Percentiles rank a stretch among this genome's conserved stretches.
phyloP scores from a whole-genome alignment of 2,888 invertebrate species.

The Agrochola macilenta region DNA sequence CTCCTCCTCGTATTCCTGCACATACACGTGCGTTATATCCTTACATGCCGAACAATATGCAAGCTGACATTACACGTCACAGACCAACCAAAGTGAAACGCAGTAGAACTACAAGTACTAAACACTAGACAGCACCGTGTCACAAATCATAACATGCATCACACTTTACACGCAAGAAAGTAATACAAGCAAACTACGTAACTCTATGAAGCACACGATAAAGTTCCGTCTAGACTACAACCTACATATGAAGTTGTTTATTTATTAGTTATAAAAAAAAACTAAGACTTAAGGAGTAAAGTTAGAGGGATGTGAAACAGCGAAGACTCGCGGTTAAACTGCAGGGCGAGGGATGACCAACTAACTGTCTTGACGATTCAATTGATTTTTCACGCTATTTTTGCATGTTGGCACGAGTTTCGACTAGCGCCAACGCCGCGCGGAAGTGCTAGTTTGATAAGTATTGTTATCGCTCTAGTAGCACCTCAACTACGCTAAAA shows the following conservation, averaged over 20 bases:
- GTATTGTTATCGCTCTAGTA: constrained; percentile 45
- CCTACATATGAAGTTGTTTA: constrained; percentile 50
- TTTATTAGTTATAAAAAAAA: constrained; percentile 38
- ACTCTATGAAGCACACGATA: constrained; percentile 55
- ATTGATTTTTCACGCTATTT: constrained; percentile 89
- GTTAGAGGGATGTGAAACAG: constrained; percentile 77
- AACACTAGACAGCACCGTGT: constrained; percentile 65
- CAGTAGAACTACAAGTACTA: constrained; percentile 39
- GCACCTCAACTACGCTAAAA: constrained; percentile 40
- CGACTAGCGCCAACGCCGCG: constrained; percentile 61
- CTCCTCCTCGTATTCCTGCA: constrained; percentile 93
- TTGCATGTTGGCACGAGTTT: constrained; percentile 85
- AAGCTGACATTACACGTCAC: constrained; percentile 29
- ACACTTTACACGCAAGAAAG: constrained; percentile 75
- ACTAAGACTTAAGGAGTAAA: constrained; percentile 38
- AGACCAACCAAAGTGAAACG: constrained; percentile 33
- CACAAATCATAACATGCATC: constrained; percentile 72
- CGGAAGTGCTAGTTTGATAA: constrained; percentile 57
- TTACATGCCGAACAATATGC: constrained; percentile 21
- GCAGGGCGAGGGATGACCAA: constrained; percentile 77
- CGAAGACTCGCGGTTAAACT: constrained; percentile 80
- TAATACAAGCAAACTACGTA: constrained; percentile 65
- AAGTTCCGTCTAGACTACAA: constrained; percentile 61
- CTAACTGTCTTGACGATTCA: constrained; percentile 78
- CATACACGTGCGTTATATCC: constrained; percentile 54